Base-by-base conservation (phyloP, 2,113 vertebrate genomes). In the Muscicapa adusta region DNA sequence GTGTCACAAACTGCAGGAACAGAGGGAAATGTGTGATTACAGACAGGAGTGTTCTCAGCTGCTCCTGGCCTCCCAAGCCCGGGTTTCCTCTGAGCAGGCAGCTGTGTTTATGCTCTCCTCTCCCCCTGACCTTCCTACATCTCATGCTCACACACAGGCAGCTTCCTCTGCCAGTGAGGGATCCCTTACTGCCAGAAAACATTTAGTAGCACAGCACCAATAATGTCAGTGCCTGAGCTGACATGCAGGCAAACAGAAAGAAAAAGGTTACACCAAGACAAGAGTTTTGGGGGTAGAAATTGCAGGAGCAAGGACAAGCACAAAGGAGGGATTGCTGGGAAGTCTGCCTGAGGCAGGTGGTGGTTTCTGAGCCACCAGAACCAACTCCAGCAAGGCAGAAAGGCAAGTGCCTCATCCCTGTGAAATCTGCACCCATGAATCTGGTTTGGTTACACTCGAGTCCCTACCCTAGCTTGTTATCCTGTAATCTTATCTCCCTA, bases 401-500 rank as follows among this genome's bases (percentile, higher is more conserved):
- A 60, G 0, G 4, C 26, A 31, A 73, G 25, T 2, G 7, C 31
- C 34, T 65, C 13, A 34, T 58, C n/a, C 61, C 57, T 34, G 34
- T 54, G 71, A 82, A 76, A 88, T 79, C 82, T 38, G 61, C 33
- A 9, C 50, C 19, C 20, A 20, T 68, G 62, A 85, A 48, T 85
- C 82, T 85, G 45, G 54, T 82, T 79, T 38, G 71, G 67, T 78
- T 63, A 42, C 57, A 9, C 66, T 33, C 18, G 2, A 68, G 56
- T 67, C 65, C 73, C 87, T 65, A 50, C n/a, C 54, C 75, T 42
- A 25, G 45, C 83, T 62, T 14, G 57, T 89, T 93, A 66, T 60
- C 70, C 84, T 70, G 67, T 66, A 45, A 93, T 90, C 92, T 72
- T n/a, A 94, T 58, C 88, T 96, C 75, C 54, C 74, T 34, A 10